Evolutionary conservation across 1,140 invertebrate genomes (phyloP), one percentile per base, ranked within the genome.

Genomic region (Whitmania pigra): DNA sequence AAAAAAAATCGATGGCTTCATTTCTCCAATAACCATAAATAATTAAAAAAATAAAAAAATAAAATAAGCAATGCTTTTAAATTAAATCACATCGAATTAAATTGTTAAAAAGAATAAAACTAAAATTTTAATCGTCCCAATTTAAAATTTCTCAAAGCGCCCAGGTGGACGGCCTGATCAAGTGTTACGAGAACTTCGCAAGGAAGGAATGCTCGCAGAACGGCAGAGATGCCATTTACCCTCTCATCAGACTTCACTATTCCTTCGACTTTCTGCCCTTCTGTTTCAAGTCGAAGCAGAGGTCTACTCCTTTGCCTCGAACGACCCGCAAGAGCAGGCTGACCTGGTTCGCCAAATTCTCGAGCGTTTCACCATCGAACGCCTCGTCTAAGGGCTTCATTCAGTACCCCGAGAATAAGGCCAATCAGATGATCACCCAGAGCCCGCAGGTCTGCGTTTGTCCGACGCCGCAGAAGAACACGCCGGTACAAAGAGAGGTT

Each of bases 151-250:
- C 57, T 63, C 22, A 22, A 63, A 22, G 57, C 57, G 29, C 22
- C 22, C 57, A 63, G 29, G 57, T 63, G 22, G 57, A 63, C 15
- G 57, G 57, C 11, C 57, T 63, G 11, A 63, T 63, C 9, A 63
- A 63, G 57, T 63, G 57, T 31, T 63, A 25, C 29, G 57, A 63
- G 29, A 63, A 22, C 22, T 63, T 63, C 57, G 57, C 57, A 25
- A 63, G 22, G 11, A 63, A 63, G 57, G 57, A 22, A 63, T 63
- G 57, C 15, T 25, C 57, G 11, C 20, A 6, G 57, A 31, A 7
- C 29, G 57, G 57, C 1, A 22, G 57, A 25, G 57, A 63, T 15
- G 57, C 29, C 29, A 63, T 63, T 7, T 63, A 63, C 22, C 57
- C 57, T 7, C 57, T 63, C 22, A 63, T 63, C 22, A 63, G 57